A percentile compares a stretch with the other conserved stretches of the same genome.
Conservation (phyloP, 2,888 invertebrate species). For the Cephus pygmeus region DNA sequence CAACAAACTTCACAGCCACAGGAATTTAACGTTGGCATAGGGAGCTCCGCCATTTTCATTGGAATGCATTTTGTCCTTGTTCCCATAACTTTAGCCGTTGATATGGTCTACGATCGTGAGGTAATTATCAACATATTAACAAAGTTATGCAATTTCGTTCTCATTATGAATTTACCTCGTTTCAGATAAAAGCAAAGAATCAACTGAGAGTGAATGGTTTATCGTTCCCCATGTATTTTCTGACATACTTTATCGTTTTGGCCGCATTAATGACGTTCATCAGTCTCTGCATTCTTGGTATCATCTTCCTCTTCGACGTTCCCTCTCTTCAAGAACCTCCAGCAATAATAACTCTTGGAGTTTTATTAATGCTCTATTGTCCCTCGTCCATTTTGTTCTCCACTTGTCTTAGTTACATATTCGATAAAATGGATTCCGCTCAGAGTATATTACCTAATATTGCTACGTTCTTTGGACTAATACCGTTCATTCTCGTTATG, state of each 20-base stretch:
- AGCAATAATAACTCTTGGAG: constrained; percentile 76
- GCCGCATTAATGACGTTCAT: constrained; percentile 77
- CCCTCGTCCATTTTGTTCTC: constrained; percentile 82
- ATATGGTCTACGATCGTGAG: constrained; percentile 86
- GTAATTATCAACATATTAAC: constrained; percentile 64
- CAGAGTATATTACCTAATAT: constrained; percentile 83
- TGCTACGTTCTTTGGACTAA: constrained; percentile 78
- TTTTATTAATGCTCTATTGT: constrained; percentile 77
- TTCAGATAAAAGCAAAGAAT: constrained; percentile 84
- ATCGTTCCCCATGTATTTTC: constrained; percentile 79
- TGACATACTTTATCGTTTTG: constrained; percentile 80
- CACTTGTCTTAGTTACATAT: constrained; percentile 82
- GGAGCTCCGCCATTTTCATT: constrained; percentile 80
- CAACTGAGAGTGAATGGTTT: constrained; percentile 85
- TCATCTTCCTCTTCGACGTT: constrained; percentile 76
- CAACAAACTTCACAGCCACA: constrained; percentile 80
- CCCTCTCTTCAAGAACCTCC: constrained; percentile 77
- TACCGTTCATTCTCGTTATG: constrained; percentile 80
- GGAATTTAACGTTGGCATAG: constrained; percentile 77
- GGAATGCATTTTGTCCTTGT: constrained; percentile 85
- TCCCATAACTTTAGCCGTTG: constrained; percentile 81
- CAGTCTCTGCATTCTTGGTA: constrained; percentile 72
- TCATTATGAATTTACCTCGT: constrained; percentile 13
- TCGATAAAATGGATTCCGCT: constrained; percentile 85
- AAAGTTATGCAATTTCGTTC: constrained; percentile 13